Percentiles rank a stretch among this genome's conserved stretches.
Conservation (phyloP, 2,888 invertebrate species). For the Drosophila buzzatii region DNA sequence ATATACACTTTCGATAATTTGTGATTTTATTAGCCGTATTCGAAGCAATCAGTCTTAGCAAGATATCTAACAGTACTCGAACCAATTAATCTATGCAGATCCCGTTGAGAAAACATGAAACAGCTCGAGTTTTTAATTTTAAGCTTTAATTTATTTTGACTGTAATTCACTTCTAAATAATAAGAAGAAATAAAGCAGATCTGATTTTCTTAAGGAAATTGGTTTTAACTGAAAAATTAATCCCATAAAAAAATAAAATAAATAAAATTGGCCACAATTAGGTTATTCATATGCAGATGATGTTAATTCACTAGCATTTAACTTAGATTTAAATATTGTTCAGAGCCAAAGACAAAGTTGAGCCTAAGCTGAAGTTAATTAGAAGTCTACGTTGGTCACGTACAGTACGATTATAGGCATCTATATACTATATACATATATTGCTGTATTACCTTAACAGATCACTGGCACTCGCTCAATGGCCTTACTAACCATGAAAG, state of each 20-base stretch:
- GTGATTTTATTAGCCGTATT: background rate
- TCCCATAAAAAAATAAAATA: background rate
- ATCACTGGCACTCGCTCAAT: slow-evolving; percentile 21
- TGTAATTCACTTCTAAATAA: background rate
- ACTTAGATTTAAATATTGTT: background rate
- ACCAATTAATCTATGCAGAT: background rate
- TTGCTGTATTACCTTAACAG: too few relatives aligned
- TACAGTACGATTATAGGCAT: background rate
- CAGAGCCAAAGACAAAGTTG: background rate
- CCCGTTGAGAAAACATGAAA: background rate
- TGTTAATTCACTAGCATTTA: too few relatives aligned
- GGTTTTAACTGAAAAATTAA: background rate
- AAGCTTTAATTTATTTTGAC: background rate
- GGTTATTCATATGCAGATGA: background rate
- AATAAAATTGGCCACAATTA: background rate
- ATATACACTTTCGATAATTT: background rate
- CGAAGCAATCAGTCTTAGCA: background rate
- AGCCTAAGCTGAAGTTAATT: background rate
- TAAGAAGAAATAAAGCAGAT: too few relatives aligned
- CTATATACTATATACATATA: background rate
- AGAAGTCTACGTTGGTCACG: background rate
- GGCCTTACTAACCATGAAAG: slow-evolving; percentile 70
- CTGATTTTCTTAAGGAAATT: too few relatives aligned
- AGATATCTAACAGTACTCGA: background rate
- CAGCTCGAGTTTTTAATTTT: background rate